These are phyloP conservation scores for Alauda arvensis DNA, from an alignment of 2,797 vertebrate species.

Conservation along the genomic window DNA sequence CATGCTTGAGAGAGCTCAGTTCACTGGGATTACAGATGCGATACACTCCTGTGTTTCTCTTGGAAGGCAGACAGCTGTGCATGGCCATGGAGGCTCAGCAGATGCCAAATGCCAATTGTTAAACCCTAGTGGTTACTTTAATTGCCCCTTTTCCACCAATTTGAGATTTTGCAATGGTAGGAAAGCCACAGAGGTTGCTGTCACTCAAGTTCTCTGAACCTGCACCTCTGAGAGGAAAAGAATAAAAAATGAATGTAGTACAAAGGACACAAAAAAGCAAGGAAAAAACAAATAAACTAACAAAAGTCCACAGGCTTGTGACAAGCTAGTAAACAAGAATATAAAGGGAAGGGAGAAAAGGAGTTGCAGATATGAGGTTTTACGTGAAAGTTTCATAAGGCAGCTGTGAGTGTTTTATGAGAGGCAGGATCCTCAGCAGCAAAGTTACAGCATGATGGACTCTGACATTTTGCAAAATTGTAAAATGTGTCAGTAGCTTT, in stretches of 20 bases:
- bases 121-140: slow-evolving; percentile 36
- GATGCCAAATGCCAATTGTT: slow-evolving; percentile 9
- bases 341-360: background rate
- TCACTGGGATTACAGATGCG: slow-evolving; percentile 10
- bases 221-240: background rate
- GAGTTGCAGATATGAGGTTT: background rate
- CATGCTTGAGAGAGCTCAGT: background rate
- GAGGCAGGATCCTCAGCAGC: slow-evolving; percentile 46
- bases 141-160: slow-evolving; percentile 16
- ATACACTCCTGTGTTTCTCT: background rate
- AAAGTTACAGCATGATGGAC: slow-evolving; percentile 44
- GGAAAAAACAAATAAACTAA: background rate
- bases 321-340: background rate
- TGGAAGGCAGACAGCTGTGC: slow-evolving; percentile 20
- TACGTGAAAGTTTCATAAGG: slow-evolving; percentile 51
- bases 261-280: background rate
- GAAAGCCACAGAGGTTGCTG: background rate
- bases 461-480: slow-evolving; percentile 68
- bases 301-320: background rate
- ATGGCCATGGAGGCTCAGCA: background rate
- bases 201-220: background rate
- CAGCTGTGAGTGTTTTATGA: slow-evolving; percentile 44
- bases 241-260: background rate
- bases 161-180: background rate
- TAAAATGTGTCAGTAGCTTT: slow-evolving; percentile 63